These are phyloP conservation scores for Smithornis capensis DNA, from an alignment of 2,113 vertebrate genomes.

Conservation along the genomic window DNA sequence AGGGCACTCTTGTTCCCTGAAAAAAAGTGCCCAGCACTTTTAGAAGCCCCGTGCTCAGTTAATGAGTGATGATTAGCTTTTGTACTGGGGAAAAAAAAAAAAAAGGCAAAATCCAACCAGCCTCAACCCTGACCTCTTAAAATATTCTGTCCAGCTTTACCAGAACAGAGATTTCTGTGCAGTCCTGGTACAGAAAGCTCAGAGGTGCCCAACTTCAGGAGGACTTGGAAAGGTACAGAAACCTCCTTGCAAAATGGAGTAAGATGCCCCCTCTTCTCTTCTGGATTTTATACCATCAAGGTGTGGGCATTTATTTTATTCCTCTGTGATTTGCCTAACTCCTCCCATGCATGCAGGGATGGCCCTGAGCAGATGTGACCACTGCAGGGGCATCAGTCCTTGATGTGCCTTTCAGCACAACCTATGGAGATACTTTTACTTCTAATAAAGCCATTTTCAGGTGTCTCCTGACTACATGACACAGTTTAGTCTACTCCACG, in stretches of 20 bases:
- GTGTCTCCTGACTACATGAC: background rate
- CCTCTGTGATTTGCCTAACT: background rate
- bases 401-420: background rate
- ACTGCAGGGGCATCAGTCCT: background rate
- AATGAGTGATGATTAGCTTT: background rate
- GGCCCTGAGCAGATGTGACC: background rate
- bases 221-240: background rate
- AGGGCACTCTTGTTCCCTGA: background rate
- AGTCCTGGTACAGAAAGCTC: background rate
- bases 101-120: background rate
- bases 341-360: rapidly evolving
- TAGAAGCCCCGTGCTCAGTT: background rate
- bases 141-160: background rate
- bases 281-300: background rate
- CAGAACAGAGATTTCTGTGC: background rate
- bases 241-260: background rate
- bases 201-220: background rate
- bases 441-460: background rate
- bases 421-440: background rate
- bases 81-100: background rate
- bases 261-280: background rate
- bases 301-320: background rate
- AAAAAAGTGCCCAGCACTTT: background rate
- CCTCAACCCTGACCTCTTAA: background rate
- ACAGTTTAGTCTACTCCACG: background rate